Evolutionary conservation across 2,113 vertebrate species (phyloP).

Genomic region (Phaethornis superciliosus): DNA sequence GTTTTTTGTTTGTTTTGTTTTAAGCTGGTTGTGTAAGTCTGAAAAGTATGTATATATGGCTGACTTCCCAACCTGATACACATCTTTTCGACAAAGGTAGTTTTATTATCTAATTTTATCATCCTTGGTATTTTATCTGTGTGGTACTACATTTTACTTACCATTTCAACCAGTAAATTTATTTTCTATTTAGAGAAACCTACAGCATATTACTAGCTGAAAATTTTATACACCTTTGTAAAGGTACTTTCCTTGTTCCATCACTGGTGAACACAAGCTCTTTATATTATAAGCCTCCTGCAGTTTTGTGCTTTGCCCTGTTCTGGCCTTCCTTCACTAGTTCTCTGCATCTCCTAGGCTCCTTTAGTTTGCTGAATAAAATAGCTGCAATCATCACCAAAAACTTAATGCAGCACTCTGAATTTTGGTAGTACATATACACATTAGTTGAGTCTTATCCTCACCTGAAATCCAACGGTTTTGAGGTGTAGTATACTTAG

Average conservation of each 20-base stretch:
- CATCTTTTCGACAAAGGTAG: background rate
- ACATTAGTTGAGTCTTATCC: background rate
- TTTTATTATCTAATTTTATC: background rate
- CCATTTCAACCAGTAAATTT: background rate
- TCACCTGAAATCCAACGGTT: background rate
- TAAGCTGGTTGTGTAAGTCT: background rate
- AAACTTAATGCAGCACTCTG: background rate
- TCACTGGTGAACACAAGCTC: background rate
- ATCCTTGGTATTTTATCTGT: background rate
- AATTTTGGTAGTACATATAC: background rate
- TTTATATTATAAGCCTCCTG: background rate
- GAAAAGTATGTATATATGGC: background rate
- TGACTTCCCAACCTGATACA: background rate
- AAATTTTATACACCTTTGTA: background rate
- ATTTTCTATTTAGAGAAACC: background rate
- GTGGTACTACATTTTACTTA: conserved; percentile 25
- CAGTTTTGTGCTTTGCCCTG: background rate
- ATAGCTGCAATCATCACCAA: background rate
- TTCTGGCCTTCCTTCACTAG: background rate
- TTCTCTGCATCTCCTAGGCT: background rate
- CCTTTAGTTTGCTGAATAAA: background rate
- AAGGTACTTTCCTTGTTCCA: background rate
- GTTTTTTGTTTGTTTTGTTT: no score
- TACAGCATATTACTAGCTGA: background rate
- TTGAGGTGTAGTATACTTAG: background rate